These are phyloP conservation scores for Cotesia typhae DNA, from an alignment of 1,140 invertebrate genomes.

Conservation along the genomic window DNA sequence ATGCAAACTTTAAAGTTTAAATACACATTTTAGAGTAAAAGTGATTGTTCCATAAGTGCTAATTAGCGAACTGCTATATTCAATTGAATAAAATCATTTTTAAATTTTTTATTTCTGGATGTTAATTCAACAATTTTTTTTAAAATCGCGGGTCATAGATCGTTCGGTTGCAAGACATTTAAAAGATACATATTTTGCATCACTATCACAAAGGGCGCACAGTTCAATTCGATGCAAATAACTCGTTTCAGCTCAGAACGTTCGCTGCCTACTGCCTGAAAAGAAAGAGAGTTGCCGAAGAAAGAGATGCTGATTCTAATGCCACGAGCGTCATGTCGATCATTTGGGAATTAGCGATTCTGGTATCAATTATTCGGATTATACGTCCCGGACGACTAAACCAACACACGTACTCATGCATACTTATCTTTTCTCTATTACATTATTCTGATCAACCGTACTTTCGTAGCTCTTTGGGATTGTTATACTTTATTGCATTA, in stretches of 20 bases:
- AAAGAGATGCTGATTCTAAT: constrained; percentile 25
- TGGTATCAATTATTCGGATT: constrained; percentile 37
- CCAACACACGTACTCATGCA: not conserved
- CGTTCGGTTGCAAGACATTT: not conserved
- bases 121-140: not conserved
- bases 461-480: not conserved
- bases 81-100: no score
- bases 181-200: not conserved
- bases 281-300: not conserved
- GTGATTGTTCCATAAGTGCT: no score
- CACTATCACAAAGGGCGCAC: constrained; percentile 43
- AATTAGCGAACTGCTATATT: no score
- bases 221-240: constrained; percentile 66
- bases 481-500: no score
- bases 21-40: no score
- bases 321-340: constrained; percentile 34
- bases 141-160: not conserved
- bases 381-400: constrained; percentile 15
- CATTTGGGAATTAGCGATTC: constrained; percentile 42
- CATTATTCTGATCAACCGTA: not conserved
- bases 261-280: not conserved
- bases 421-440: not conserved
- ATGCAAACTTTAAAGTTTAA: no score
- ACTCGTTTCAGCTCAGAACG: constrained; percentile 52
- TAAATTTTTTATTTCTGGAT: no score